These are phyloP conservation scores for Drosophila rubida DNA, from an alignment of 2,888 invertebrate genomes.

Conservation along the genomic window DNA sequence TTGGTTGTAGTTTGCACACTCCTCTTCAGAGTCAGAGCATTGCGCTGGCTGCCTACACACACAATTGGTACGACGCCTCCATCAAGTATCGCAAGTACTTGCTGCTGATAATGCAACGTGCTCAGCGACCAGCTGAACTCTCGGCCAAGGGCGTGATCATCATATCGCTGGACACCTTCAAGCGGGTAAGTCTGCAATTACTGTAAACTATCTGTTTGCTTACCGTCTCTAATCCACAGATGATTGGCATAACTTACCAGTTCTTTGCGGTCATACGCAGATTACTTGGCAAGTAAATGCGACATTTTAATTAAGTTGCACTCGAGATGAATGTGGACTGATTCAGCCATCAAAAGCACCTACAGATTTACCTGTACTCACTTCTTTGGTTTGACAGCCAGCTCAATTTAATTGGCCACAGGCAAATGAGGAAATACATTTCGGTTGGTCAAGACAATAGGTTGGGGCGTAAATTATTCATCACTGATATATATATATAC, in stretches of 20 bases:
- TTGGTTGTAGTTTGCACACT: neutral
- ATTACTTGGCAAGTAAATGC: slow-evolving; percentile 30
- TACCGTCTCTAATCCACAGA: slow-evolving; percentile 17
- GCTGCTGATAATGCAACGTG: slow-evolving; percentile 43
- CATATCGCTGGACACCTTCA: slow-evolving; percentile 51
- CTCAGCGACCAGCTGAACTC: slow-evolving; percentile 40
- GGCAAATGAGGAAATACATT: slow-evolving; percentile 17
- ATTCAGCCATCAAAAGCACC: neutral
- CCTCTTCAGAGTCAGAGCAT: slow-evolving; percentile 37
- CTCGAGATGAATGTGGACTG: neutral
- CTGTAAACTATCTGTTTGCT: neutral
- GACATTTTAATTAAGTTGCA: slow-evolving; percentile 2
- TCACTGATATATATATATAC: neutral
- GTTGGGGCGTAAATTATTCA: slow-evolving; percentile 9
- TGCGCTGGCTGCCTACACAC: slow-evolving; percentile 40
- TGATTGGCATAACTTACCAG: slow-evolving; percentile 51
- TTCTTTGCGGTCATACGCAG: slow-evolving; percentile 38
- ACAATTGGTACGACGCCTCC: slow-evolving; percentile 57
- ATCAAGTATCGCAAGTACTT: slow-evolving; percentile 39
- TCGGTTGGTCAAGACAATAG: slow-evolving; percentile 9
- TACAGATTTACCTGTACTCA: neutral
- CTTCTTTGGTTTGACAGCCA: neutral
- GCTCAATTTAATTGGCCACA: slow-evolving; percentile 17
- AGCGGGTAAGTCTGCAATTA: slow-evolving; percentile 18
- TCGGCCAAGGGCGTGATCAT: slow-evolving; percentile 50